Conservation (phyloP, 2,888 invertebrate species). For the Drosophila paramelanica region DNA sequence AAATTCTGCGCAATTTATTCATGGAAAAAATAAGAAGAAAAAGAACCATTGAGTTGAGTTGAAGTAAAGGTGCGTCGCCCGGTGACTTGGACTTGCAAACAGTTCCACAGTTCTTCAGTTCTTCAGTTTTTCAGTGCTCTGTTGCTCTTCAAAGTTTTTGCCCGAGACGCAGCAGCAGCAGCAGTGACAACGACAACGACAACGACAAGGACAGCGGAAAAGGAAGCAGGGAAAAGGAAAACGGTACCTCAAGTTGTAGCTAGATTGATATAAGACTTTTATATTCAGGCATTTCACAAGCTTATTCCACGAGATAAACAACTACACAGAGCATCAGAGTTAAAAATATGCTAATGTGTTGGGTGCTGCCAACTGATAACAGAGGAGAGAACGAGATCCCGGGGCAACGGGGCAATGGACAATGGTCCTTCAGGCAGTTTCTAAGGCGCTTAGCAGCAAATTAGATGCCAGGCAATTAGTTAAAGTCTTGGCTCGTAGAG, state of each 20-base stretch:
- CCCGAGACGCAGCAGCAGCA: conserved; percentile 17
- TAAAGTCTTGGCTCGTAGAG: conserved; percentile 43
- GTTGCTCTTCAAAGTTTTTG: conserved; percentile 37
- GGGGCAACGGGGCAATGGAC: conserved; percentile 36
- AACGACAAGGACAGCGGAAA: conserved; percentile 11
- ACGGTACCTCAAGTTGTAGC: conserved; percentile 65
- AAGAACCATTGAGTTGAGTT: conserved; percentile 15
- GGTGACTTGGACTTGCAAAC: conserved; percentile 59
- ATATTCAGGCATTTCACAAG: conserved; percentile 75
- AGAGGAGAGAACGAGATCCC: conserved; percentile 1
- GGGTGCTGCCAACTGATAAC: conserved; percentile 52
- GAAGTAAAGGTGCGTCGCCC: conserved; percentile 66
- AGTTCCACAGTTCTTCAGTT: conserved; percentile 20
- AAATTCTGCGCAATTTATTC: conserved; percentile 80
- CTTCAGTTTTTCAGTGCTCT: conserved; percentile 4
- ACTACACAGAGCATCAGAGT: conserved; percentile 64
- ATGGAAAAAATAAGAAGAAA: conserved; percentile 52
- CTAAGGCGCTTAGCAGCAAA: conserved; percentile 52
- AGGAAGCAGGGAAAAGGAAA: conserved; percentile 13
- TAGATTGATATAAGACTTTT: conserved; percentile 80
- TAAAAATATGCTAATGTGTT: conserved; percentile 77
- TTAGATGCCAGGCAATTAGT: conserved; percentile 59
- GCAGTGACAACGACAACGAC: conserved; percentile 34
- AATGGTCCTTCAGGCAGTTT: conserved; percentile 28
- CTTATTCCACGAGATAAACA: conserved; percentile 72